Evolutionary conservation across 2,113 vertebrate genomes (phyloP).

Genomic region (Lichenostomus cassidix): DNA sequence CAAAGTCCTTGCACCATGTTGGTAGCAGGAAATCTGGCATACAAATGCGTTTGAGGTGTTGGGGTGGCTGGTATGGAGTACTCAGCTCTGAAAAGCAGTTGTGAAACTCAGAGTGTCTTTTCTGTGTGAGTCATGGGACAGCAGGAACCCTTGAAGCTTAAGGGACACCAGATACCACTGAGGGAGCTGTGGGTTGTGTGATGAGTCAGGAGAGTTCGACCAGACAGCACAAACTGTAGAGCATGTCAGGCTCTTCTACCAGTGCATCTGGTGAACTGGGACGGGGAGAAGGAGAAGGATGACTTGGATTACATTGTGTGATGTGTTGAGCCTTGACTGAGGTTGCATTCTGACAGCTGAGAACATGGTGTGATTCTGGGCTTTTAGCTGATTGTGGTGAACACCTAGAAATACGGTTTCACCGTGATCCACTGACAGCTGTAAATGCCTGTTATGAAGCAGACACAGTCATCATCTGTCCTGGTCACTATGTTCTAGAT

Average conservation of each 20-base stretch:
- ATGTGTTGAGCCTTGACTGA: slow-evolving; percentile 87
- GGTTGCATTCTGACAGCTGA: slow-evolving; percentile 87
- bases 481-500: slow-evolving; percentile 78
- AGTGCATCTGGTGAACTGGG: slow-evolving; percentile 89
- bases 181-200: slow-evolving; percentile 82
- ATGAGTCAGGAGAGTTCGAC: slow-evolving; percentile 84
- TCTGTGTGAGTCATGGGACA: slow-evolving; percentile 76
- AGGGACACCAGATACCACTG: slow-evolving; percentile 75
- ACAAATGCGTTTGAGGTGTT: not conserved
- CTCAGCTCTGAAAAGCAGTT: slow-evolving; percentile 77
- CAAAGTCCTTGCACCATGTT: slow-evolving; percentile 82
- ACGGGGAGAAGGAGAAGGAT: slow-evolving; percentile 88
- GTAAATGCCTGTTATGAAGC: slow-evolving; percentile 79
- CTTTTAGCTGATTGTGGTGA: slow-evolving; percentile 77
- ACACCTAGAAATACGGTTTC: slow-evolving; percentile 74
- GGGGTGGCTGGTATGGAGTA: slow-evolving; percentile 82
- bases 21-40: slow-evolving; percentile 84
- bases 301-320: slow-evolving; percentile 92
- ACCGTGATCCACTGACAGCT: slow-evolving; percentile 78
- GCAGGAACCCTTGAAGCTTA: slow-evolving; percentile 80
- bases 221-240: slow-evolving; percentile 86
- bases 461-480: slow-evolving; percentile 80
- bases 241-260: slow-evolving; percentile 90
- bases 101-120: slow-evolving; percentile 79
- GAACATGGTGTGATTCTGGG: slow-evolving; percentile 84